A percentile compares a stretch with the other conserved stretches of the same genome.
These are phyloP conservation scores for Drosophila barbarae DNA, from an alignment of 2,888 invertebrate genomes.

Conservation along the genomic window DNA sequence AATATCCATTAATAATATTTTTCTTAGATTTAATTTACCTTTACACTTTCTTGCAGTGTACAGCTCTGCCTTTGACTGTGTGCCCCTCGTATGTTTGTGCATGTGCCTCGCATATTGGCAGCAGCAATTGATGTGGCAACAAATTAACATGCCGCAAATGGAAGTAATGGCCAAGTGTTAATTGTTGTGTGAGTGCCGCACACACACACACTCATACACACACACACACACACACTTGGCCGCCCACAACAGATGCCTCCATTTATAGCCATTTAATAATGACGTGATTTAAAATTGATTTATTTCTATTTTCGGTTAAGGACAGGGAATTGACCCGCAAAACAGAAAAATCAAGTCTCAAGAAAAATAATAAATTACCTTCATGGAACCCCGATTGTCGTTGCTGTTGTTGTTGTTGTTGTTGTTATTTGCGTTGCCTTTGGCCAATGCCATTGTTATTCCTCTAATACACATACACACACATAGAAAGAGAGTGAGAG, in stretches of 20 bases:
- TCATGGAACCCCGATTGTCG: slow-evolving; percentile 34
- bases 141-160: slow-evolving; percentile 79
- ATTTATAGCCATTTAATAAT: slow-evolving; percentile 51
- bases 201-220: slow-evolving; percentile 24
- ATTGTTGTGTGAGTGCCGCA: slow-evolving; percentile 59
- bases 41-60: background rate
- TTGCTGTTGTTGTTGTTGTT: slow-evolving; percentile 33
- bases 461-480: slow-evolving; percentile 24
- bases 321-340: slow-evolving; percentile 35
- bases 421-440: slow-evolving; percentile 38
- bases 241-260: slow-evolving; percentile 20
- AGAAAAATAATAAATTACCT: slow-evolving; percentile 58
- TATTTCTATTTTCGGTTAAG: slow-evolving; percentile 26
- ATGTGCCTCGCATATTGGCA: slow-evolving; percentile 68
- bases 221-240: slow-evolving; percentile 14
- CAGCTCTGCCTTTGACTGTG: slow-evolving; percentile 10
- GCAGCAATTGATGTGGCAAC: slow-evolving; percentile 77
- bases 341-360: slow-evolving; percentile 30
- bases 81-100: slow-evolving; percentile 29
- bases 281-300: slow-evolving; percentile 57
- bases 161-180: slow-evolving; percentile 76
- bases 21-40: background rate
- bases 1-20: background rate
- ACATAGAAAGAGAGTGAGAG: slow-evolving; percentile 16
- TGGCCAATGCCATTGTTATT: slow-evolving; percentile 39